Percentiles rank a stretch among this genome's conserved stretches.
Conservation (phyloP, 2,797 vertebrate species). For the Podarcis lilfordi region DNA sequence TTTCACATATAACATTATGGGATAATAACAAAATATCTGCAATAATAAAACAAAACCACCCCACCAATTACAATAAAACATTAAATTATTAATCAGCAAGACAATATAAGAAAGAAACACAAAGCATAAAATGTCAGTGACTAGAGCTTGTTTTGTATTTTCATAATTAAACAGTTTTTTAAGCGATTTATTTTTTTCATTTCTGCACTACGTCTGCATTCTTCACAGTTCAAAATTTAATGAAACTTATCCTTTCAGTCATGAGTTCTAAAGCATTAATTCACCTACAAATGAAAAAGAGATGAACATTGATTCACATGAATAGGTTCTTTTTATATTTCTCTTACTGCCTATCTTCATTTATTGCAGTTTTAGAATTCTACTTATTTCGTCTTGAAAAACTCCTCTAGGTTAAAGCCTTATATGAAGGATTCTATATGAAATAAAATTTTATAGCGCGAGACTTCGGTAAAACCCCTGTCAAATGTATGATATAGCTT, state of each 20-base stretch:
- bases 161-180: background rate
- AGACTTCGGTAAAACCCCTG: conserved; percentile 45
- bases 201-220: background rate
- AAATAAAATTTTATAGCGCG: conserved; percentile 46
- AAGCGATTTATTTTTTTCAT: background rate
- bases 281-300: conserved; percentile 2
- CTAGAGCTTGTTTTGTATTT: background rate
- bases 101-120: background rate
- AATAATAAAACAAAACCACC: background rate
- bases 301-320: background rate
- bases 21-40: background rate
- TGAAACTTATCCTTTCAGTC: background rate
- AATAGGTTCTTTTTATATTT: conserved; percentile 15
- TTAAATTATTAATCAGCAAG: background rate
- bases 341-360: conserved; percentile 37
- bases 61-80: background rate
- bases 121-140: background rate
- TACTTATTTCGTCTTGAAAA: conserved; percentile 33
- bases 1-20: background rate
- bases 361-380: conserved; percentile 33
- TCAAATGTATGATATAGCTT: conserved; percentile 66
- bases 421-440: conserved; percentile 6
- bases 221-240: background rate
- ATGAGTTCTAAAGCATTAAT: background rate
- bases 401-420: conserved; percentile 13